Conservation (phyloP, 2,888 invertebrate species). For the Actias luna region DNA sequence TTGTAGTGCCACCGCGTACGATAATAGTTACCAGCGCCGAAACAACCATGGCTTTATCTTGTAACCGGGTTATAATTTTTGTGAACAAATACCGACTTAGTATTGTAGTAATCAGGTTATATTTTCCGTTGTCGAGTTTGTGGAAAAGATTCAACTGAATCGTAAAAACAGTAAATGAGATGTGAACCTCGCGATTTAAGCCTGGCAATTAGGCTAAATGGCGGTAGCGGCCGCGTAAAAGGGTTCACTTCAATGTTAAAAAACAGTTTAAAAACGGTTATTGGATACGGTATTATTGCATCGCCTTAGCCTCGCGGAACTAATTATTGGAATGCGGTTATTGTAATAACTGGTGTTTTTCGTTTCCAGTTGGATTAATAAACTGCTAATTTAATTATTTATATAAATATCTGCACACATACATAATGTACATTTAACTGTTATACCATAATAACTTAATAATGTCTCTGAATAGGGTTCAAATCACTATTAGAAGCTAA, state of each 20-base stretch:
- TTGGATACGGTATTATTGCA: constrained; percentile 8
- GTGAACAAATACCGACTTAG: constrained; percentile 23
- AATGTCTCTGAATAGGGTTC: too few species aligned
- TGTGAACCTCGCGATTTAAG: constrained; percentile 66
- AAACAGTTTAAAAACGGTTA: neutral
- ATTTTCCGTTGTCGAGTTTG: constrained; percentile 13
- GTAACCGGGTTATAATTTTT: neutral
- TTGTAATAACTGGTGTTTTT: too few species aligned
- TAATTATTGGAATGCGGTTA: neutral
- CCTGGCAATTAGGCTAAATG: constrained; percentile 62
- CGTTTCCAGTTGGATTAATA: too few species aligned
- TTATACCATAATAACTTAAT: too few species aligned
- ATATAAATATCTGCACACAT: too few species aligned
- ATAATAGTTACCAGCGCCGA: constrained; percentile 1
- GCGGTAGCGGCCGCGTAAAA: constrained; percentile 28
- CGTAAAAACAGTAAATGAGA: constrained; percentile 68
- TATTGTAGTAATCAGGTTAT: constrained; percentile 11
- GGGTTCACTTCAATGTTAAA: constrained; percentile 11
- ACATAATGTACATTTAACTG: too few species aligned
- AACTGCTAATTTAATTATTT: too few species aligned
- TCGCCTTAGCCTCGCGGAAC: neutral
- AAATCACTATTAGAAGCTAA: too few species aligned
- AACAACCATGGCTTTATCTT: constrained; percentile 14
- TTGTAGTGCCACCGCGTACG: neutral
- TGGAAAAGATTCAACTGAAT: constrained; percentile 38